Percentiles rank a stretch among this genome's conserved stretches.
Evolutionary conservation across 2,888 invertebrate species (phyloP).

Genomic region (Pheosia tremula): DNA sequence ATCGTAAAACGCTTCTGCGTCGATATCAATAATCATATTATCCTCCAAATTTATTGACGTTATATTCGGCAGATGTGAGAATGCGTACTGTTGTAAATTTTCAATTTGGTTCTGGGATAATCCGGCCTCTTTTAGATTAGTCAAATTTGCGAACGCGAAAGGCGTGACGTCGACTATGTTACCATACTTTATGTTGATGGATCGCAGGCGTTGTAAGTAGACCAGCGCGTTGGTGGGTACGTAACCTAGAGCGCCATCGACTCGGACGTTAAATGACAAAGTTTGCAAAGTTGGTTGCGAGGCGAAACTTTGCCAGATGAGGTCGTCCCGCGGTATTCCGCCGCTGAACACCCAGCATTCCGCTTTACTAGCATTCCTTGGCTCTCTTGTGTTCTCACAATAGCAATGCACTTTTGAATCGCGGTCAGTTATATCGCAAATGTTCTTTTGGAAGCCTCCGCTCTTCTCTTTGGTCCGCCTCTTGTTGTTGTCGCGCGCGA

Average conservation of each 20-base stretch:
- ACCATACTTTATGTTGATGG: constrained; percentile 89
- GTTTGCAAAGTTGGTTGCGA: constrained; percentile 89
- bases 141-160: constrained; percentile 90
- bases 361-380: constrained; percentile 87
- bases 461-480: constrained; percentile 75
- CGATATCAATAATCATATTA: constrained; percentile 90
- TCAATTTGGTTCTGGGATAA: constrained; percentile 89
- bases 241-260: constrained; percentile 87
- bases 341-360: constrained; percentile 91
- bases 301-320: constrained; percentile 90
- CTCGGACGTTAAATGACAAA: constrained; percentile 89
- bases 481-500: constrained; percentile 76
- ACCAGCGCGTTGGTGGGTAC: constrained; percentile 89
- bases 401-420: constrained; percentile 87
- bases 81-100: constrained; percentile 87
- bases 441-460: constrained; percentile 80
- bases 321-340: constrained; percentile 87
- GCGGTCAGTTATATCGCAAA: constrained; percentile 83
- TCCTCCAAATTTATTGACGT: constrained; percentile 89
- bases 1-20: constrained; percentile 89
- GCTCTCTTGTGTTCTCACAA: constrained; percentile 85
- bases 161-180: constrained; percentile 88
- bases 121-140: constrained; percentile 87
- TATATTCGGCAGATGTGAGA: constrained; percentile 89
- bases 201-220: constrained; percentile 86